These are phyloP conservation scores for Neolamprologus tretocephalus DNA, from an alignment of 2,113 vertebrate genomes.

Conservation along the genomic window DNA sequence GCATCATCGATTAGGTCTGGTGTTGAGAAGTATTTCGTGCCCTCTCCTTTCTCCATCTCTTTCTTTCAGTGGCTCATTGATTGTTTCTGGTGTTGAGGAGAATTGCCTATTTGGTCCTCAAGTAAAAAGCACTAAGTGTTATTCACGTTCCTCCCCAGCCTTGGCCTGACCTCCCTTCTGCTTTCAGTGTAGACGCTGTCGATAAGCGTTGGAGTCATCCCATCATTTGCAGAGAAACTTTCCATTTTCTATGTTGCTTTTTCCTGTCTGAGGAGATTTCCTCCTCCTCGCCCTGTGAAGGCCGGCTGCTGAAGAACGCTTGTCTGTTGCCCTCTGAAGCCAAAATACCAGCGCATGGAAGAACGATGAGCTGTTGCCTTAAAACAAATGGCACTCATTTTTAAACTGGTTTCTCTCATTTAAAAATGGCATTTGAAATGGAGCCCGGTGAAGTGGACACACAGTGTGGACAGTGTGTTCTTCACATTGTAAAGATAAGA, in stretches of 20 bases:
- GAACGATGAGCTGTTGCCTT: background rate
- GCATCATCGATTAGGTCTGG: slow-evolving; percentile 31
- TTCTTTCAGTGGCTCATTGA: slow-evolving; percentile 52
- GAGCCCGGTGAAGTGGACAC: background rate
- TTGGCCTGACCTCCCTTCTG: background rate
- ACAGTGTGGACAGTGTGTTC: too few relatives aligned
- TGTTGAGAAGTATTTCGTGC: slow-evolving; percentile 2
- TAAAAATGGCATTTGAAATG: background rate
- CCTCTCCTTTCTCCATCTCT: background rate
- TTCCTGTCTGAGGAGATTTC: slow-evolving; percentile 11
- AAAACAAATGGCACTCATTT: background rate
- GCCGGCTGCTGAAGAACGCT: background rate
- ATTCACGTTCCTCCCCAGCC: slow-evolving; percentile 13
- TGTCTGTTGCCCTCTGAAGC: background rate
- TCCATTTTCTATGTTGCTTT: slow-evolving; percentile 25
- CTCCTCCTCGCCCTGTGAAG: slow-evolving; percentile 26
- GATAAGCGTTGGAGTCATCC: slow-evolving; percentile 47
- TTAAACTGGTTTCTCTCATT: background rate
- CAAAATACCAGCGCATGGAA: background rate
- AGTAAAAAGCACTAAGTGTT: slow-evolving; percentile 61
- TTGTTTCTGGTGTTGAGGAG: slow-evolving; percentile 58
- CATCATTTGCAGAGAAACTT: slow-evolving; percentile 12
- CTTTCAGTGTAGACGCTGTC: slow-evolving; percentile 39
- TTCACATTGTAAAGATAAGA: background rate
- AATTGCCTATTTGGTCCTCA: slow-evolving; percentile 53